Conservation (phyloP, 2,888 invertebrate species). For the Apamea monoglypha region DNA sequence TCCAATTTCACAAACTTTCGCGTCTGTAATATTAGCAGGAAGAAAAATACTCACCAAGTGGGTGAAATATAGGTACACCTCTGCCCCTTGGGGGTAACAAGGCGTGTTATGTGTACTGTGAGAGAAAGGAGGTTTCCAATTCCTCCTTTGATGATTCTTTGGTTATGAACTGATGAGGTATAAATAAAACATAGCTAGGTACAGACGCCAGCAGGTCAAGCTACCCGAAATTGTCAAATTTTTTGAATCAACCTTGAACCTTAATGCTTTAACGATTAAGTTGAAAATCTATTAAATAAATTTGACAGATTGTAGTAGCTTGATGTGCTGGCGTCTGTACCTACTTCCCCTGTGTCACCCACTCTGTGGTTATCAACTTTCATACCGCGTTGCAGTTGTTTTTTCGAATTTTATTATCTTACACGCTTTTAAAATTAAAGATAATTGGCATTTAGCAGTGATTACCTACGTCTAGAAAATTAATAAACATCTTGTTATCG, state of each 20-base stretch:
- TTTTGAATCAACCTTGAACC: too few relatives aligned
- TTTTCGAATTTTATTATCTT: neutral
- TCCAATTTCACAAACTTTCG: too few relatives aligned
- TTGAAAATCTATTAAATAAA: too few relatives aligned
- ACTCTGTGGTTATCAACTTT: neutral
- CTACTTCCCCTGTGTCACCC: neutral
- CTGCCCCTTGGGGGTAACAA: neutral
- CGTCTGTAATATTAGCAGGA: too few relatives aligned
- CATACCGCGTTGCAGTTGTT: neutral
- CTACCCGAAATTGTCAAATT: too few relatives aligned
- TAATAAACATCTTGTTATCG: neutral
- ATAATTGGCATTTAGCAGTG: conserved; percentile 33
- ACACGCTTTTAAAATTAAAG: conserved; percentile 20
- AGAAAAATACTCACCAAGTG: too few relatives aligned
- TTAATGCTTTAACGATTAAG: too few relatives aligned
- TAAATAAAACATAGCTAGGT: neutral
- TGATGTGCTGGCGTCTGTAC: too few relatives aligned
- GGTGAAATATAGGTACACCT: too few relatives aligned
- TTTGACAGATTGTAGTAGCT: too few relatives aligned
- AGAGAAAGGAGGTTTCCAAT: neutral
- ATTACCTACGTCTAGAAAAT: neutral
- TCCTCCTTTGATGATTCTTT: neutral
- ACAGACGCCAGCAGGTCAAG: too few relatives aligned
- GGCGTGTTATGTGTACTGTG: neutral
- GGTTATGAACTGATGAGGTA: neutral